Evolutionary conservation across 1,140 invertebrate species (phyloP).

Genomic region (Chlorops oryzae): DNA sequence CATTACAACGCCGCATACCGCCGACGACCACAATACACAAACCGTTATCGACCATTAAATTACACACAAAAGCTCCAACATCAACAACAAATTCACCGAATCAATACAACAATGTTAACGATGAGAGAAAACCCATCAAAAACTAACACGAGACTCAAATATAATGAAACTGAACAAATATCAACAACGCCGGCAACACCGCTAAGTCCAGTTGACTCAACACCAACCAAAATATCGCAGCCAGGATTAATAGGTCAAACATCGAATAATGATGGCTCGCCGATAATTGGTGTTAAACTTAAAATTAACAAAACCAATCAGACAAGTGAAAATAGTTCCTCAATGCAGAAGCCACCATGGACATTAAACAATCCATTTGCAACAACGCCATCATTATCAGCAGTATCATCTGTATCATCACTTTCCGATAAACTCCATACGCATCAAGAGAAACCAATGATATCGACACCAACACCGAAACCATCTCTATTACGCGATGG

Average conservation of each 20-base stretch:
- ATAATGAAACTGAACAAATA: slow-evolving; percentile 2
- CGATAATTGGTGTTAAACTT: no score
- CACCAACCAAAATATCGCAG: background rate
- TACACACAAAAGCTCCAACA: no score
- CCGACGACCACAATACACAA: background rate
- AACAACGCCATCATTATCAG: slow-evolving; percentile 1
- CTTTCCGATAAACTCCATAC: background rate
- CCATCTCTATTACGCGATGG: slow-evolving; percentile 41
- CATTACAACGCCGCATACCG: slow-evolving; percentile 1
- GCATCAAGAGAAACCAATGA: background rate
- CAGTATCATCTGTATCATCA: slow-evolving; percentile 1
- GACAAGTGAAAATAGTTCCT: background rate
- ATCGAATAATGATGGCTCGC: no score
- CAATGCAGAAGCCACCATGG: background rate
- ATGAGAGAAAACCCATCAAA: no score
- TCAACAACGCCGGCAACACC: slow-evolving; percentile 4
- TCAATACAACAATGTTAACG: slow-evolving; percentile 2
- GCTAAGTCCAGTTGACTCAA: background rate
- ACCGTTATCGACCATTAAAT: no score
- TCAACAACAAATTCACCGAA: background rate
- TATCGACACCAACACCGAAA: slow-evolving; percentile 9
- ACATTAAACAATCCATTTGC: background rate
- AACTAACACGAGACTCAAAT: no score
- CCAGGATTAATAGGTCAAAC: no score
- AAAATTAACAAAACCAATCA: slow-evolving; percentile 9